A percentile compares a stretch with the other conserved stretches of the same genome.
phyloP scores from a whole-genome alignment of 2,113 vertebrate species.

The Rhagologus leucostigma region DNA sequence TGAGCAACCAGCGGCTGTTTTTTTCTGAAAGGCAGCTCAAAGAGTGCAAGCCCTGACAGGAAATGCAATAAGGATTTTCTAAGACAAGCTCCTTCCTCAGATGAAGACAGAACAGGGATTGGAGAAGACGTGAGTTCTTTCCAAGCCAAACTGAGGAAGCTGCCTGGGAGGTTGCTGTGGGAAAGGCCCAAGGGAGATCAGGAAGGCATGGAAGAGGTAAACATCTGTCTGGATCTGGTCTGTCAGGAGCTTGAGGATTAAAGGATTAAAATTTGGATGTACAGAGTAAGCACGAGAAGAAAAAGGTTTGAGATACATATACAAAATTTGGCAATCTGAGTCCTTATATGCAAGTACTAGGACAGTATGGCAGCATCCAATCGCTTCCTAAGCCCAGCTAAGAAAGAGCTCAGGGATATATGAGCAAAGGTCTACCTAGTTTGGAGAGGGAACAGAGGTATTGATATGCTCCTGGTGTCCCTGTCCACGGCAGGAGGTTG shows the following conservation, averaged over 20 bases:
- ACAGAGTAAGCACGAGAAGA: neutral
- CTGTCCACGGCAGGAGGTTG: neutral
- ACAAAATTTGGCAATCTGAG: neutral
- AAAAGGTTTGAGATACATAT: neutral
- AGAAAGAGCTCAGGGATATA: neutral
- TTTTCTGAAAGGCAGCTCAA: neutral
- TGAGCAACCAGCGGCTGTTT: neutral
- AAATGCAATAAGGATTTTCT: neutral
- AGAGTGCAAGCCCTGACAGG: neutral
- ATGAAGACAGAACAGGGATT: neutral
- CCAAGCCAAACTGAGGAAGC: neutral
- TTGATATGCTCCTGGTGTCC: neutral
- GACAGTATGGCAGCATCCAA: neutral
- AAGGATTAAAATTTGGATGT: neutral
- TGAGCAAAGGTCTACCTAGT: neutral
- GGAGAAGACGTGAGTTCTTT: neutral
- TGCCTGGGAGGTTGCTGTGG: neutral
- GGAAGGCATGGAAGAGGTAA: neutral
- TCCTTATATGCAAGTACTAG: neutral
- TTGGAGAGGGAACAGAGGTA: neutral
- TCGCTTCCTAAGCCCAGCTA: neutral
- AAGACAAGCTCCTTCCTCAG: neutral
- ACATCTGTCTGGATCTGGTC: neutral
- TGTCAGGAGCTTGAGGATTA: neutral
- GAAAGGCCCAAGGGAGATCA: neutral